A percentile compares a stretch with the other conserved stretches of the same genome.
These are phyloP conservation scores for Muntiacus muntjak DNA, from an alignment of 2,113 vertebrate genomes.

Conservation along the genomic window DNA sequence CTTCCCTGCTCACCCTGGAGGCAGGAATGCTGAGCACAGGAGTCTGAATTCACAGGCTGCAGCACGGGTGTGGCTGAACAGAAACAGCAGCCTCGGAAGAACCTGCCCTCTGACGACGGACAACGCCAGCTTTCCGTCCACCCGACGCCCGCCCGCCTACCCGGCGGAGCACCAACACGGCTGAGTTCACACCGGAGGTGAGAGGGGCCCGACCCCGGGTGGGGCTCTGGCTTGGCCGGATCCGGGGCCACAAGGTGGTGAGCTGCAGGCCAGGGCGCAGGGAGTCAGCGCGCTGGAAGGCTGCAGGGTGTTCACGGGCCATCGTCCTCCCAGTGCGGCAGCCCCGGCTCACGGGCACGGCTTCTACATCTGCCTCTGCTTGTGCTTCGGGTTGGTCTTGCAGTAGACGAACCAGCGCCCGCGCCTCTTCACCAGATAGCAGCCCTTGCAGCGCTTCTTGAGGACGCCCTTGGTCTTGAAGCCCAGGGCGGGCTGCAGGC, in stretches of 20 bases:
- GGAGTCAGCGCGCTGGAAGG: rapidly evolving
- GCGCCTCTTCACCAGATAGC: slow-evolving; percentile 86
- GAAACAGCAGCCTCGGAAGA: neutral
- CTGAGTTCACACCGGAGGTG: neutral
- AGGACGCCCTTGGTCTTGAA: slow-evolving; percentile 89
- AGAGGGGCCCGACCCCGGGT: rapidly evolving
- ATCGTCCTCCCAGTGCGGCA: rapidly evolving
- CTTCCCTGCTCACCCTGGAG: neutral
- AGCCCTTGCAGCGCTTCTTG: slow-evolving; percentile 91
- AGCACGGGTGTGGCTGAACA: rapidly evolving
- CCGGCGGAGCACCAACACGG: rapidly evolving
- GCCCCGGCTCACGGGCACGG: neutral
- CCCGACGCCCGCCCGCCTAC: rapidly evolving
- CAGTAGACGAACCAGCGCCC: slow-evolving; percentile 72
- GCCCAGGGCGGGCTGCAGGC: slow-evolving; percentile 73
- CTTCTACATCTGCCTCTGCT: slow-evolving; percentile 56
- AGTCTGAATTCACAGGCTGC: rapidly evolving
- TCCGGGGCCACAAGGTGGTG: neutral
- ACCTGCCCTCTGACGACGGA: neutral
- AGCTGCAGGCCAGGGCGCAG: rapidly evolving
- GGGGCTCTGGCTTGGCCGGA: neutral
- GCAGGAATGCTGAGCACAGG: rapidly evolving
- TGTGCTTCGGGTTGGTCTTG: slow-evolving; percentile 49
- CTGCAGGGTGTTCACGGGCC: rapidly evolving
- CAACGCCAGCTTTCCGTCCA: neutral